Percentiles rank a stretch among this genome's conserved stretches.
These are phyloP conservation scores for Mylabris sibirica DNA, from an alignment of 2,888 invertebrate genomes.

Conservation along the genomic window DNA sequence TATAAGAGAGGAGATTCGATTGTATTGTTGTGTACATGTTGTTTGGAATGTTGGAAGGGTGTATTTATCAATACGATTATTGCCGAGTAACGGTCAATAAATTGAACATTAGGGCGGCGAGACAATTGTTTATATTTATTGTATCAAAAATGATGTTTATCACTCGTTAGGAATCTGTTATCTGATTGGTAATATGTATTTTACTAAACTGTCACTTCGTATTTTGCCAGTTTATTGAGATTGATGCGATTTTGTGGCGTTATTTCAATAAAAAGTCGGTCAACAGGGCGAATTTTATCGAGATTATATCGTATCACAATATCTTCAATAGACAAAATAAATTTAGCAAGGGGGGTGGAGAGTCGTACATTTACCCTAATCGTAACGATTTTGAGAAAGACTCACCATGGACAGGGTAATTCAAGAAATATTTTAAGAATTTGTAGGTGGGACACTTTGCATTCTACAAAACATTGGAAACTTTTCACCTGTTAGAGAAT, in stretches of 20 bases:
- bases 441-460: too few relatives aligned
- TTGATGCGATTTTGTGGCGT: background rate
- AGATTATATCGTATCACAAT: background rate
- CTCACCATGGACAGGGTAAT: too few relatives aligned
- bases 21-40: background rate
- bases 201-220: background rate
- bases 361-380: too few relatives aligned
- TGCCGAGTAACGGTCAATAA: background rate
- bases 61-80: slow-evolving; percentile 4
- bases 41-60: slow-evolving; percentile 5
- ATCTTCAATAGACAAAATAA: too few relatives aligned
- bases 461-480: too few relatives aligned
- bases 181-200: background rate
- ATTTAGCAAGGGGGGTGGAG: too few relatives aligned
- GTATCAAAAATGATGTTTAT: background rate
- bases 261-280: background rate
- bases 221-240: background rate
- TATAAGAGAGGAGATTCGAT: background rate
- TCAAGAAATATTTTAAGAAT: too few relatives aligned
- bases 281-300: background rate
- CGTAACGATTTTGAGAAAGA: too few relatives aligned
- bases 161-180: background rate
- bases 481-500: too few relatives aligned
- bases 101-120: background rate
- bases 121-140: background rate